Evolutionary conservation across 2,113 vertebrate genomes (phyloP).

Genomic region (Gopherus flavomarginatus): DNA sequence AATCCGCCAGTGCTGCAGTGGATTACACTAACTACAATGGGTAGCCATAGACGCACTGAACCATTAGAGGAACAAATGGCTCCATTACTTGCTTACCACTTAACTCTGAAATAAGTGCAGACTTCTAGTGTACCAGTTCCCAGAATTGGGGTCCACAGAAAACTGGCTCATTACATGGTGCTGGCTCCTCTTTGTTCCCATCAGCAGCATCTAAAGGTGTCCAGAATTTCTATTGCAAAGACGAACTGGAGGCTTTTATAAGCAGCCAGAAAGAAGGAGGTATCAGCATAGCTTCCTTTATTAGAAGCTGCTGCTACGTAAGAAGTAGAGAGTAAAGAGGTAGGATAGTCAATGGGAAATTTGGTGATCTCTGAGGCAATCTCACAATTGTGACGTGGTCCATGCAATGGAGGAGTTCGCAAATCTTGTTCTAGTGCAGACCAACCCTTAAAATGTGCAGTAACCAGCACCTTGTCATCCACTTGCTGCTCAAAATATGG

Average conservation of each 20-base stretch:
- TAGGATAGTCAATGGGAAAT: neutral
- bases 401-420: neutral
- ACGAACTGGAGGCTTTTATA: neutral
- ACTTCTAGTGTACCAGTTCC: neutral
- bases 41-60: conserved; percentile 33
- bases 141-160: accelerated
- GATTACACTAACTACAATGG: neutral
- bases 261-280: neutral
- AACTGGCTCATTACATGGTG: accelerated
- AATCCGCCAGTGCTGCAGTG: too few relatives aligned
- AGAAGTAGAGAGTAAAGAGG: neutral
- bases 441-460: too few relatives aligned
- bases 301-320: neutral
- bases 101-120: neutral
- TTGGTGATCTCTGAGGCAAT: accelerated
- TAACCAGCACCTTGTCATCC: neutral
- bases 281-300: neutral
- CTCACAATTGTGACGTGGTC: neutral
- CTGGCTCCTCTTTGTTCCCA: too few relatives aligned
- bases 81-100: accelerated
- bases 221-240: neutral
- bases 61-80: neutral
- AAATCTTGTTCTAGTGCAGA: neutral
- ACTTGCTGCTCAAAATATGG: neutral
- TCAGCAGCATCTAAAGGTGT: too few relatives aligned